A percentile compares a stretch with the other conserved stretches of the same genome.
Conservation (phyloP, 2,113 vertebrate genomes). For the Asarcornis scutulata region DNA sequence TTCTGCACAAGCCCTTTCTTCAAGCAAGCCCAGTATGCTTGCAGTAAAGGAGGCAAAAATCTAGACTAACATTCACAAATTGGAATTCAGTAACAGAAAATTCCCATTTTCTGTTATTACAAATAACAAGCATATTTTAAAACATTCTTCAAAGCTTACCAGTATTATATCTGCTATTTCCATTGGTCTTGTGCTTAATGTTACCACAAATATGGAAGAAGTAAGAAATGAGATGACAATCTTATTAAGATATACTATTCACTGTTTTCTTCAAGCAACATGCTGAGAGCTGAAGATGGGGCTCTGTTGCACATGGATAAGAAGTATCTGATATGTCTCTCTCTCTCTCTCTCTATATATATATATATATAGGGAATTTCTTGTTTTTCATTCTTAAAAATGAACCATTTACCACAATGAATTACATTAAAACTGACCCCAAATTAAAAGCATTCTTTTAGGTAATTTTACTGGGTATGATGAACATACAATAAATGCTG, state of each 20-base stretch:
- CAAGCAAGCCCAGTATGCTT: neutral
- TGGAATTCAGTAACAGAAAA: neutral
- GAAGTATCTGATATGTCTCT: neutral
- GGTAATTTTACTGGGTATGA: neutral
- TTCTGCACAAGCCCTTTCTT: neutral
- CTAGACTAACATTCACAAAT: neutral
- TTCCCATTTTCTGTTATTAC: neutral
- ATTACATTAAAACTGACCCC: neutral
- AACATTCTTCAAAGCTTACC: neutral
- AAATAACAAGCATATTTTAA: neutral
- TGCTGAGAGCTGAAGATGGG: neutral
- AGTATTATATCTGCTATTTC: neutral
- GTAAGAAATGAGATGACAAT: neutral
- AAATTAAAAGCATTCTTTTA: neutral
- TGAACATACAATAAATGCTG: neutral
- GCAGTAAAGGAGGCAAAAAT: neutral
- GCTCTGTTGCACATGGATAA: neutral
- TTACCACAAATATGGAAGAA: neutral
- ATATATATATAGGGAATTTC: too few relatives aligned
- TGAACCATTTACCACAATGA: neutral
- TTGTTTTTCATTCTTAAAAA: neutral
- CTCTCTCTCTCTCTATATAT: too few relatives aligned
- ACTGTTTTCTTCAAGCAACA: neutral
- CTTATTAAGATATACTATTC: neutral
- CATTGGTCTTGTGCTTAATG: neutral